A percentile compares a stretch with the other conserved stretches of the same genome.
phyloP scores from a whole-genome alignment of 2,797 vertebrate species.

The Bucorvus abyssinicus region DNA sequence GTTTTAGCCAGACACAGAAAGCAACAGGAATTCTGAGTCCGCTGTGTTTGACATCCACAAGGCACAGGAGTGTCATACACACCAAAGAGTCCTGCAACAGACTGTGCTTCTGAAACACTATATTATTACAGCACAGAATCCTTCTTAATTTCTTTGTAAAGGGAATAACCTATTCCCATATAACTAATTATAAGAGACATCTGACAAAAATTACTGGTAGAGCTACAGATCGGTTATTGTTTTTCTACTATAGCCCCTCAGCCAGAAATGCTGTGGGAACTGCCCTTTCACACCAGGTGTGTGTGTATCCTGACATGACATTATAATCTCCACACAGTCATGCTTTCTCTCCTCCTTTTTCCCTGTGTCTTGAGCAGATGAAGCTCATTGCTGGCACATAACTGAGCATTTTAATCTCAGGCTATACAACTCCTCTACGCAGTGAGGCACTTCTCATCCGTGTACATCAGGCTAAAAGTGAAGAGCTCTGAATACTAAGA shows the following conservation, averaged over 20 bases:
- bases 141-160: not conserved
- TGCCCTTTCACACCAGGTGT: not conserved
- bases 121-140: not conserved
- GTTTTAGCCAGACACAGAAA: not conserved
- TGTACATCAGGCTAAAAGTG: not conserved
- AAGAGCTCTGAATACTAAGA: not conserved
- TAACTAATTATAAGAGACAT: not conserved
- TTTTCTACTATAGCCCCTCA: not conserved
- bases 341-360: not conserved
- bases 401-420: not conserved
- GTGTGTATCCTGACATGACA: fast-evolving
- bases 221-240: not conserved
- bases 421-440: not conserved
- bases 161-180: not conserved
- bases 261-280: not conserved
- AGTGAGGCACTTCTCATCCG: not conserved
- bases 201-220: not conserved
- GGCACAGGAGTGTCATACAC: too few species aligned
- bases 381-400: not conserved
- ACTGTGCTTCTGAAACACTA: not conserved
- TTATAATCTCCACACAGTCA: not conserved
- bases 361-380: not conserved
- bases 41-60: not conserved
- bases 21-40: not conserved
- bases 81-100: not conserved